A percentile compares a stretch with the other conserved stretches of the same genome.
Evolutionary conservation across 2,888 invertebrate species (phyloP).

Genomic region (Xestia c-nigrum): DNA sequence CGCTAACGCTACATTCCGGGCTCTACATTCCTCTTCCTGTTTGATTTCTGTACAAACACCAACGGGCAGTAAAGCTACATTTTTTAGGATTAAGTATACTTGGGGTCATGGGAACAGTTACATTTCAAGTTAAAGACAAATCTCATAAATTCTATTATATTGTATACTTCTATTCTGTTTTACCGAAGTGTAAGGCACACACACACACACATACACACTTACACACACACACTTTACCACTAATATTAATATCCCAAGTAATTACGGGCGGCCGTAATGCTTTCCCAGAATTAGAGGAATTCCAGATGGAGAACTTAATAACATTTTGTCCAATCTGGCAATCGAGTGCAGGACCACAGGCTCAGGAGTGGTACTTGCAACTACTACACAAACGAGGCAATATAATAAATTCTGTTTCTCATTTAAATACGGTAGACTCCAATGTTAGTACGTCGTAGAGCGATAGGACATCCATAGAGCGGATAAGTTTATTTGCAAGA

Average conservation of each 20-base stretch:
- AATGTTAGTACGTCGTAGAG: neutral
- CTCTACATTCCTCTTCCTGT: conserved; percentile 83
- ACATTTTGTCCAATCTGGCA: neutral
- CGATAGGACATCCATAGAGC: conserved; percentile 19
- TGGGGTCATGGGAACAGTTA: conserved; percentile 41
- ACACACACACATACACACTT: too few relatives aligned
- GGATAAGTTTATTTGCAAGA: conserved; percentile 39
- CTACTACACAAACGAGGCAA: neutral
- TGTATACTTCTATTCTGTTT: neutral
- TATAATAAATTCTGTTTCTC: neutral
- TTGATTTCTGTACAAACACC: conserved; percentile 78
- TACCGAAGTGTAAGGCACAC: neutral
- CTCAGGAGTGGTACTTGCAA: neutral
- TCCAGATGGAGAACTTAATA: neutral
- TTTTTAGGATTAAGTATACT: conserved; percentile 53
- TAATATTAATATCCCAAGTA: neutral
- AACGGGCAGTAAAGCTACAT: conserved; percentile 65
- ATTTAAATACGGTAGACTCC: neutral
- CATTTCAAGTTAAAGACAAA: conserved; percentile 15
- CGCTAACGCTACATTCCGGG: conserved; percentile 81
- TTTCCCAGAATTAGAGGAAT: neutral
- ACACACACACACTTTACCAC: neutral
- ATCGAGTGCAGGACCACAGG: neutral
- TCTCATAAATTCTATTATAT: neutral
- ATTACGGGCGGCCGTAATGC: neutral